Percentiles rank a stretch among this genome's conserved stretches.
phyloP scores from a whole-genome alignment of 2,888 invertebrate species.

The Xestia sexstrigata region DNA sequence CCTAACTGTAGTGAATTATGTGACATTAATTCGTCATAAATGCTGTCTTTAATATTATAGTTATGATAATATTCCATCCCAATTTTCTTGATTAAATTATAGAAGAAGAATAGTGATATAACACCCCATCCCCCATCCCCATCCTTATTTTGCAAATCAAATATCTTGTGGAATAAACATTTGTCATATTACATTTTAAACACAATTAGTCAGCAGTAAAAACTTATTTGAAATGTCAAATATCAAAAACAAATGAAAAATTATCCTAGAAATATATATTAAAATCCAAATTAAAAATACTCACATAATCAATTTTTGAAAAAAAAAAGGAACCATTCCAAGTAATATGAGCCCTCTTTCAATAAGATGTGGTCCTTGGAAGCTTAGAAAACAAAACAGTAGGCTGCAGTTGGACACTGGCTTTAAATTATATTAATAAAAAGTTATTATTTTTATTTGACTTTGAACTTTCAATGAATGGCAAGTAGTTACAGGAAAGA shows the following conservation, averaged over 20 bases:
- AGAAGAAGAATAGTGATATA: background rate
- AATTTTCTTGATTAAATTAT: background rate
- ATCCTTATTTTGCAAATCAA: too few relatives aligned
- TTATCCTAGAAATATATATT: background rate
- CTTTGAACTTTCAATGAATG: background rate
- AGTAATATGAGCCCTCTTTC: too few relatives aligned
- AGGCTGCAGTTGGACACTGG: background rate
- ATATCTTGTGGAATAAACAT: background rate
- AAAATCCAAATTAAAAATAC: background rate
- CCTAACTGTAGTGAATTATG: background rate
- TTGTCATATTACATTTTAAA: background rate
- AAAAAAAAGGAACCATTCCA: too few relatives aligned
- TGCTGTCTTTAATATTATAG: background rate
- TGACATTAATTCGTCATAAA: slow-evolving; percentile 1
- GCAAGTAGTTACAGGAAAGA: background rate
- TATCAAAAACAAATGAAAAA: too few relatives aligned
- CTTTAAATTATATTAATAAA: background rate
- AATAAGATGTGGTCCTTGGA: background rate
- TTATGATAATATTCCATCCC: background rate
- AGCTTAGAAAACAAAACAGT: background rate
- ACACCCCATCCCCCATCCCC: too few relatives aligned
- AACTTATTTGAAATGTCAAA: background rate
- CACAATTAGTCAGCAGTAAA: background rate
- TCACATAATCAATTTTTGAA: too few relatives aligned
- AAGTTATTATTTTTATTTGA: background rate